Percentiles rank a stretch among this genome's conserved stretches.
These are phyloP conservation scores for Coenonympha glycerion DNA, from an alignment of 2,888 invertebrate species.

Conservation along the genomic window DNA sequence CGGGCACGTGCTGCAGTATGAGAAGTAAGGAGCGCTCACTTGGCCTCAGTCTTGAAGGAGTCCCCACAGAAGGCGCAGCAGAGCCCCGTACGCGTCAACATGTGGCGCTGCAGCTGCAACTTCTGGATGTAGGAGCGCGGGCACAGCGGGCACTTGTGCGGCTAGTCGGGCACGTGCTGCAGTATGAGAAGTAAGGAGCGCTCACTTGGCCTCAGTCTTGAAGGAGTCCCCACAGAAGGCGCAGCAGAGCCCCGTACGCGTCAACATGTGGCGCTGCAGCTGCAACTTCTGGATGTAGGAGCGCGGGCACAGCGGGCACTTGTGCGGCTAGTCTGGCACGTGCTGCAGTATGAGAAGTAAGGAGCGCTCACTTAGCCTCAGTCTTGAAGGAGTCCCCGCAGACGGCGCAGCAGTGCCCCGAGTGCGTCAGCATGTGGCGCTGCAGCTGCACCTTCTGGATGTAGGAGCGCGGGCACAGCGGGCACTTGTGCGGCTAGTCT, in stretches of 20 bases:
- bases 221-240: constrained; percentile 42
- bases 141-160: constrained; percentile 79
- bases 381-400: constrained; percentile 42
- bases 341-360: too few relatives aligned
- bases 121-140: constrained; percentile 89
- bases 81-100: constrained; percentile 83
- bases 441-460: too few relatives aligned
- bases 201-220: constrained; percentile 41
- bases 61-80: constrained; percentile 68
- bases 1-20: too few relatives aligned
- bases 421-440: too few relatives aligned
- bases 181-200: too few relatives aligned
- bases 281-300: too few relatives aligned
- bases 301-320: too few relatives aligned
- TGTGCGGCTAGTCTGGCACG: too few relatives aligned
- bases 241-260: constrained; percentile 82
- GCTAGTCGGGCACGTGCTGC: constrained; percentile 56
- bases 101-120: constrained; percentile 85
- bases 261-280: too few relatives aligned
- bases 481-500: too few relatives aligned
- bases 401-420: constrained; percentile 77
- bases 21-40: too few relatives aligned
- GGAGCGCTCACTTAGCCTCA: constrained; percentile 42
- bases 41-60: constrained; percentile 40
- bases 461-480: too few relatives aligned